Percentiles rank a stretch among this genome's conserved stretches.
These are phyloP conservation scores for Miniopterus natalensis DNA, from an alignment of 2,113 vertebrate genomes.

Conservation along the genomic window DNA sequence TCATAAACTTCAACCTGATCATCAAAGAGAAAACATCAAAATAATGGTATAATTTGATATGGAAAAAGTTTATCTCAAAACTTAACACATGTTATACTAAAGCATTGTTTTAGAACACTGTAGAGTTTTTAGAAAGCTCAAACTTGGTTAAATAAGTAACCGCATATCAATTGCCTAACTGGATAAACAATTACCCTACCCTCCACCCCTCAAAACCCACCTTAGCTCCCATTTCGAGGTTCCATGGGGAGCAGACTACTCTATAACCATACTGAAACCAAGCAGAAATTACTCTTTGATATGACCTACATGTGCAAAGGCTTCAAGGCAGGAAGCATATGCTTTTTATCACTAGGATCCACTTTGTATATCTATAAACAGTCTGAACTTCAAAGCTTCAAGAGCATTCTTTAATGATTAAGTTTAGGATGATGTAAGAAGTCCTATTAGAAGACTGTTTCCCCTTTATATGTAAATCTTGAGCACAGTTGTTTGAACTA, in stretches of 20 bases:
- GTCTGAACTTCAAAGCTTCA: constrained; percentile 50
- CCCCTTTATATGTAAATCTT: constrained; percentile 6
- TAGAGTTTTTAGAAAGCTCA: constrained; percentile 25
- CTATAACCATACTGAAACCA: neutral
- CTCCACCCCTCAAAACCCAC: neutral
- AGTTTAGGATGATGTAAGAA: constrained; percentile 11
- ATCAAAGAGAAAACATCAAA: constrained; percentile 47
- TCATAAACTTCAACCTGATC: neutral
- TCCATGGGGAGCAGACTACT: neutral
- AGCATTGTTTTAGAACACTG: neutral
- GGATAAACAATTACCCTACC: neutral
- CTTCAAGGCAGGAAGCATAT: constrained; percentile 1
- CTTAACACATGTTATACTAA: neutral
- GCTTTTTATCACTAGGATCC: constrained; percentile 20
- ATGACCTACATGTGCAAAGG: neutral
- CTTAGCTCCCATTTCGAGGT: neutral
- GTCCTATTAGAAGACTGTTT: neutral
- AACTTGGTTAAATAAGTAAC: neutral
- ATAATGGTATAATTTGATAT: neutral
- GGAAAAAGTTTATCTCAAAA: constrained; percentile 18
- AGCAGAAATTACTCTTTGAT: neutral
- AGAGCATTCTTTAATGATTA: constrained; percentile 35
- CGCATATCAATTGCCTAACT: neutral
- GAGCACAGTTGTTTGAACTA: neutral
- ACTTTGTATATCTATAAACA: constrained; percentile 44